Conservation (phyloP, 2,113 vertebrate species). For the Manacus vitellinus region DNA sequence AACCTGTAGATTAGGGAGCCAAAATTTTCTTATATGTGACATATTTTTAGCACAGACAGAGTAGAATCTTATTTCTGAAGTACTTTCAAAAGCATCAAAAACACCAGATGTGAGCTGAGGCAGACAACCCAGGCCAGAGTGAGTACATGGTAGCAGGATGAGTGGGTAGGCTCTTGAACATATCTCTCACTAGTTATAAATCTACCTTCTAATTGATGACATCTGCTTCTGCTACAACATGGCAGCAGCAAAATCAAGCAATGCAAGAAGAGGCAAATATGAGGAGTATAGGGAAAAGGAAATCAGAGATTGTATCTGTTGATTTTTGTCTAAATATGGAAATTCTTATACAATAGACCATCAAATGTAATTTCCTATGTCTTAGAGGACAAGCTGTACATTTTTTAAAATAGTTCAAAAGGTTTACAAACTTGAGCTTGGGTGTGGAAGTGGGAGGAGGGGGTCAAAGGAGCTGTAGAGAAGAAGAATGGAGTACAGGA, state of each 20-base stretch:
- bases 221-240: not conserved
- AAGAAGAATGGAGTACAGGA: conserved; percentile 20
- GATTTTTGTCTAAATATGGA: conserved; percentile 70
- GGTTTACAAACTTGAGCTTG: conserved; percentile 20
- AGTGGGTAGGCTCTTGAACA: not conserved
- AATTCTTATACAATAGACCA: conserved; percentile 66
- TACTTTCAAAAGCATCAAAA: not conserved
- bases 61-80: not conserved
- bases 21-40: not conserved
- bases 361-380: conserved; percentile 65
- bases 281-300: conserved; percentile 54
- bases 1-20: not conserved
- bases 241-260: conserved; percentile 7
- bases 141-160: not conserved
- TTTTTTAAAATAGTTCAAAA: conserved; percentile 69
- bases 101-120: not conserved
- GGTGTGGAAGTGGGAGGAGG: conserved; percentile 54
- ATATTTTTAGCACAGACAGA: not conserved
- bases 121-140: not conserved
- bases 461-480: not conserved
- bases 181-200: not conserved
- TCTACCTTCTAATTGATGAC: not conserved
- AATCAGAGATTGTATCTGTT: conserved; percentile 65
- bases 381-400: conserved; percentile 57
- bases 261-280: not conserved